Evolutionary conservation across 1,140 invertebrate species (phyloP), one percentile per base, ranked within the genome.

Genomic region (Caenorhabditis briggsae): DNA sequence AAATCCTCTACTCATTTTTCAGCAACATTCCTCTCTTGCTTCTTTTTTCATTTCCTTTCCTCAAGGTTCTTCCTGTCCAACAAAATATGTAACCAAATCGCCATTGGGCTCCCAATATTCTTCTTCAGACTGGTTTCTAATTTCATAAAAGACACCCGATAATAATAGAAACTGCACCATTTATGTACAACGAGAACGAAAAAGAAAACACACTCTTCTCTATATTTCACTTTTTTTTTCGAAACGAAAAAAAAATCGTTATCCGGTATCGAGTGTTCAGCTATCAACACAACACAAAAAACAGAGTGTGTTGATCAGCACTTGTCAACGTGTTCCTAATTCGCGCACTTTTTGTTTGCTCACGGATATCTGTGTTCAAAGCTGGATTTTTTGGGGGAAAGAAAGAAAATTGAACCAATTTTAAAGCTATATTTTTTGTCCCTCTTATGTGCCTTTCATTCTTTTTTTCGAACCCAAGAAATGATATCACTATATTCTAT

Each of bases 261-360:
- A 25, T 46, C 41, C 16, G 33, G 33, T 70, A n/a, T 48, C 41
- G 14, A 14, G 12, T 16, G 50, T 53, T 14, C 16, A 70, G 64
- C 64, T 70, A 70, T 70, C 64, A 70, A 70, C 43, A 61, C 23
- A 18, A 11, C 2, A 14, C 33, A 25, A 64, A n/a, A 33, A 20
- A 64, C 20, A 7, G 20, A 64, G 16, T n/a, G 16, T 11, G 64
- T 46, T 20, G 11, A n/a, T 70, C 14, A 12, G 6, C 41, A 25
- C 23, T 23, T 70, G 41, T 70, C 64, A 64, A 70, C 33, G 64
- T 70, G 64, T 48, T 70, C 64, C 41, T 70, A 43, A 78, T 78
- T 78, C 70, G 70, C 70, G 70, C 70, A 78, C 16, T 53, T 53
- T 50, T 78, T 78, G 70, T 78, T 78, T 78, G 70, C 70, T 78